Conservation (phyloP, 2,113 vertebrate genomes). For the Meleagris gallopavo region DNA sequence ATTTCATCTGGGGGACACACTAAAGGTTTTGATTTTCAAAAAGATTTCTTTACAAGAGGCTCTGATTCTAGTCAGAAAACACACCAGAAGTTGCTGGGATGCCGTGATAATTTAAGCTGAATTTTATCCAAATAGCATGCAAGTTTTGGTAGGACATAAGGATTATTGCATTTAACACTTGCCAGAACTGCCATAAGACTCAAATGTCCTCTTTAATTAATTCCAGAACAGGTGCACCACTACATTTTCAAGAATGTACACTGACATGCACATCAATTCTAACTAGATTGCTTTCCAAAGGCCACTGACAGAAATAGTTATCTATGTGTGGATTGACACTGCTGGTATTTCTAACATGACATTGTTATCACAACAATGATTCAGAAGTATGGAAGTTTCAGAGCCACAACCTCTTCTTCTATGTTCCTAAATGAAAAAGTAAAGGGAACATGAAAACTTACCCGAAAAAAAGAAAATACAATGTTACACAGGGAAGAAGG, state of each 20-base stretch:
- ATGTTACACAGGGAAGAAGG: background rate
- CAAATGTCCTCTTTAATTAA: background rate
- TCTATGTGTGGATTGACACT: background rate
- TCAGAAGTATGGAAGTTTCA: rapidly evolving
- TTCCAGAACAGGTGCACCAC: background rate
- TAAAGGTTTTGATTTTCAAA: background rate
- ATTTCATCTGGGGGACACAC: background rate
- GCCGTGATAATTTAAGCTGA: conserved; percentile 27
- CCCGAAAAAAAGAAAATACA: background rate
- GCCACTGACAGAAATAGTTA: rapidly evolving
- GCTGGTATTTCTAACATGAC: background rate
- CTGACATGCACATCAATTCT: background rate
- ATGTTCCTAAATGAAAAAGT: background rate
- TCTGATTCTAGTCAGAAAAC: background rate
- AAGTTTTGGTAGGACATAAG: background rate
- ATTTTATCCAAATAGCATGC: conserved; percentile 30
- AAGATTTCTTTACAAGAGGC: background rate
- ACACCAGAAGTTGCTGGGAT: background rate
- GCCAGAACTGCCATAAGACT: conserved; percentile 6
- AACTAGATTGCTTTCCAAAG: background rate
- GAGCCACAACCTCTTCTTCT: background rate
- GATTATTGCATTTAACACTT: background rate
- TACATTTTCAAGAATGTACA: background rate
- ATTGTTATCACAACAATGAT: rapidly evolving
- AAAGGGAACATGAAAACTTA: background rate